Conservation (phyloP, 2,113 vertebrate genomes). For the Clarias batrachus region DNA sequence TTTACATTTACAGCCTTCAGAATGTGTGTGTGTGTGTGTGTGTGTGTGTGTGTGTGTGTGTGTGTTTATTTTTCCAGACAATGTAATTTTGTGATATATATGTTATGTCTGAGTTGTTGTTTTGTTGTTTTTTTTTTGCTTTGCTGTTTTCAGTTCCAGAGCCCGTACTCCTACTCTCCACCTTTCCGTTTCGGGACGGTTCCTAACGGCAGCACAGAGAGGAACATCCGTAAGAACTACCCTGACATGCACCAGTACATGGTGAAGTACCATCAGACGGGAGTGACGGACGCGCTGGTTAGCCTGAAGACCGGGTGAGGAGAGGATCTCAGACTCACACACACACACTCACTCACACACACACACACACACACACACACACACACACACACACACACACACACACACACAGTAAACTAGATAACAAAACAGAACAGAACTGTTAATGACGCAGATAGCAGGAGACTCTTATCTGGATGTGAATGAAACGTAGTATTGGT, state of each 20-base stretch:
- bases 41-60: background rate
- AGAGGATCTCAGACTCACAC: background rate
- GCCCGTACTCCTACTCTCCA: constrained; percentile 92
- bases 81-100: background rate
- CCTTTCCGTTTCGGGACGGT: constrained; percentile 97
- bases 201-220: constrained; percentile 95
- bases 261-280: constrained; percentile 94
- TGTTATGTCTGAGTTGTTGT: background rate
- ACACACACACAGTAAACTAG: background rate
- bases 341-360: background rate
- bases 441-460: too few relatives aligned
- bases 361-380: background rate
- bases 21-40: background rate
- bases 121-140: background rate
- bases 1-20: background rate
- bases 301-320: constrained; percentile 96
- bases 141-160: constrained; percentile 83
- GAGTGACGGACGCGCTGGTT: constrained; percentile 90
- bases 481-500: too few relatives aligned
- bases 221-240: constrained; percentile 97
- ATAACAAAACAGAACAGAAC: too few relatives aligned
- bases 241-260: constrained; percentile 99
- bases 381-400: background rate
- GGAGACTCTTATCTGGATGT: too few relatives aligned
- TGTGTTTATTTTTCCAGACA: background rate